Evolutionary conservation across 2,113 vertebrate genomes (phyloP).

Genomic region (Canis aureus): DNA sequence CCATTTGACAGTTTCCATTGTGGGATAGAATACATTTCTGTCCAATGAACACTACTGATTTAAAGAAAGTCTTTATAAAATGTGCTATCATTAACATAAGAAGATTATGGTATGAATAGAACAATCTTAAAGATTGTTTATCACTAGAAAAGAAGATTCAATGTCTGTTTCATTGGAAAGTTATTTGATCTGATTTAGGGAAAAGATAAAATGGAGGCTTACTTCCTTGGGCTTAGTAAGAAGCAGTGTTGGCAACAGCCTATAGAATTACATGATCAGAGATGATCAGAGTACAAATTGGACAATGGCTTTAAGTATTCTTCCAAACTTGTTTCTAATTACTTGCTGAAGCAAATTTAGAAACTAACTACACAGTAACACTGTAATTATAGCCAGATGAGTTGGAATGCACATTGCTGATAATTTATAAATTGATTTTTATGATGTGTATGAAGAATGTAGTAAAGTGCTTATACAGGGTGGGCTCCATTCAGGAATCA

Average conservation of each 20-base stretch:
- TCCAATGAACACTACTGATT: not conserved
- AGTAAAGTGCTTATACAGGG: not conserved
- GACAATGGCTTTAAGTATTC: not conserved
- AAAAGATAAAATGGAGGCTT: not conserved
- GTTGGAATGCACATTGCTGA: not conserved
- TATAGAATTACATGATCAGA: not conserved
- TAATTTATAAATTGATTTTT: not conserved
- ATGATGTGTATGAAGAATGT: not conserved
- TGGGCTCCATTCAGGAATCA: too few relatives aligned
- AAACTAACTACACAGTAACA: not conserved
- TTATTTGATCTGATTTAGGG: not conserved
- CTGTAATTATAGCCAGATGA: not conserved
- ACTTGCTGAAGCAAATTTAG: not conserved
- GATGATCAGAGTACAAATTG: not conserved
- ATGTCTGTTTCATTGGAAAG: not conserved
- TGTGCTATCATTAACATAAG: not conserved
- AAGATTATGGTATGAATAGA: not conserved
- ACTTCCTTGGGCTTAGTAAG: not conserved
- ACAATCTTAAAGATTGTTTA: not conserved
- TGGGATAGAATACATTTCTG: not conserved
- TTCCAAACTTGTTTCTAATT: not conserved
- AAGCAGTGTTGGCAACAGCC: rapidly evolving
- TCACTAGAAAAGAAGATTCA: not conserved
- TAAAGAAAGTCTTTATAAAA: slow-evolving; percentile 12
- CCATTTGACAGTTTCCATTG: not conserved